Conservation (phyloP, 2,797 vertebrate genomes). For the Rousettus madagascariensis region DNA sequence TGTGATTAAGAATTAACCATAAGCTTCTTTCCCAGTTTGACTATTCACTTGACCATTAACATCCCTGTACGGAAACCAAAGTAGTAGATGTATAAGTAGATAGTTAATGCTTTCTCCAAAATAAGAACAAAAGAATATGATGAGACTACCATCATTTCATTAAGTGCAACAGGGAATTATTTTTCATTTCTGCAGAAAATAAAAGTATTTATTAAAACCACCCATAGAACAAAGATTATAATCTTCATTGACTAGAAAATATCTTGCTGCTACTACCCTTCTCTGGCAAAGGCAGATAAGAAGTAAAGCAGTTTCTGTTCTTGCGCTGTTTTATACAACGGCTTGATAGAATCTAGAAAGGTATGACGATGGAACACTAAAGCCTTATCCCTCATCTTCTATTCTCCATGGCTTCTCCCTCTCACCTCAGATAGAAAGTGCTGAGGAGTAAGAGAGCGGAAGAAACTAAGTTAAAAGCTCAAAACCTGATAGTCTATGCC, state of each 20-base stretch:
- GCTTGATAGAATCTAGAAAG: neutral
- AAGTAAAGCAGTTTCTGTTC: neutral
- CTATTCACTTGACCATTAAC: constrained; percentile 23
- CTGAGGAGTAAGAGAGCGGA: neutral
- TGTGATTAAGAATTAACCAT: neutral
- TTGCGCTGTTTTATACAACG: neutral
- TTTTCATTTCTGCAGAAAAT: constrained; percentile 44
- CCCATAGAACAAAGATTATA: neutral
- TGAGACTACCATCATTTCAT: neutral
- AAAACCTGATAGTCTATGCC: neutral
- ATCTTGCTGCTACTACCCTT: neutral
- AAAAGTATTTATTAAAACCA: neutral
- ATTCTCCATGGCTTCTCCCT: neutral
- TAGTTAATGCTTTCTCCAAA: constrained; percentile 29
- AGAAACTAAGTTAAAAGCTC: neutral
- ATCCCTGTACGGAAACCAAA: constrained; percentile 13
- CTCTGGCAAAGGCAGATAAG: neutral
- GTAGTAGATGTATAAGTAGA: neutral
- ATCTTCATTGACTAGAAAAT: neutral
- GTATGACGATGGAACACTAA: neutral
- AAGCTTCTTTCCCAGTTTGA: constrained; percentile 4
- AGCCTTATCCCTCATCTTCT: neutral
- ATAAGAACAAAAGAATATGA: constrained; percentile 20
- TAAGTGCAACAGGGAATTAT: neutral
- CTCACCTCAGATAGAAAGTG: neutral